Base-by-base conservation (phyloP, 2,797 vertebrate genomes). In the Hipposideros larvatus region DNA sequence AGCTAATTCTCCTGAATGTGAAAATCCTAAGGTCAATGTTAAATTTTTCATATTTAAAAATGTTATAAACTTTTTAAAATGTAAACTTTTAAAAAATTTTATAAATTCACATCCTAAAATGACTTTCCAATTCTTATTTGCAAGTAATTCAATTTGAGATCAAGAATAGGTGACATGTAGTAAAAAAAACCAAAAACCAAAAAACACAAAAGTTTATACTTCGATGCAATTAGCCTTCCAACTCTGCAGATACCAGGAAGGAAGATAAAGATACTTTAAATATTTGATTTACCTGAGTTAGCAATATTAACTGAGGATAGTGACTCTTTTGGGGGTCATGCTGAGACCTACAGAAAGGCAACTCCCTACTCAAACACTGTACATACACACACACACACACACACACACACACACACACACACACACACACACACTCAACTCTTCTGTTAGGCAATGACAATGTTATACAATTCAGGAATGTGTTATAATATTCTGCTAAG, bases 21-120 rank as follows among this genome's bases (percentile, higher is more conserved):
- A 61, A 86, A 92, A 41, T 31, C 18, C 26, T 26, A 85, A 85
- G 16, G 16, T 78, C 34, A 83, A 63, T 1, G 31, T 79, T 70
- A 82, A 43, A 22, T 34, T 88, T 66, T 34, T 66, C 26, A 94
- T n/a, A 80, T 75, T 78, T 94, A 37, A 96, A 83, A 93, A 66
- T 31, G 71, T n/a, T 57, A 48, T 37, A 31, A 74, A 95, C 31
- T 90, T 86, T 51, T 22, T 34, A 92, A 90, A 71, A 53, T 61
- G 2, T 14, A 82, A 51, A 51, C 14, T 51, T 89, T 86, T 57
- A 37, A 37, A 51, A 51, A 51, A 11, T 28, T 46, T 75, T 66
- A 74, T 88, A 75, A 88, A 75, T 26, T 59, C 5, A 28, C 1
- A 74, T 53, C 26, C 19, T 82, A 80, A 75, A 96, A 87, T 68